phyloP scores from a whole-genome alignment of 2,888 invertebrate species.

The Adelognathus sp. region DNA sequence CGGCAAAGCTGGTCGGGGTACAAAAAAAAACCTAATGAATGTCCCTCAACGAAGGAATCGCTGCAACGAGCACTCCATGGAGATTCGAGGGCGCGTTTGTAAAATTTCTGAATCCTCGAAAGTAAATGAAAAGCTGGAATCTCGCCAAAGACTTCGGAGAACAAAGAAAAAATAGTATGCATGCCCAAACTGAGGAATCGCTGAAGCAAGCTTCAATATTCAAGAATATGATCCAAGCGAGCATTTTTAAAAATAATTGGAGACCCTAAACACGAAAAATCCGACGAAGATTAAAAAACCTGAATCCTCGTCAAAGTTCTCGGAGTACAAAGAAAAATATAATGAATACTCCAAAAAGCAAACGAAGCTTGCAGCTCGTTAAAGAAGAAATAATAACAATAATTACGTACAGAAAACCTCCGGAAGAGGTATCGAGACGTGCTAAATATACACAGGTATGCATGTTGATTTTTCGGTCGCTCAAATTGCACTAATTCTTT shows the following conservation, averaged over 20 bases:
- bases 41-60: constrained; percentile 5
- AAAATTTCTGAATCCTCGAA: not conserved
- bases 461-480: too few relatives aligned
- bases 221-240: too few relatives aligned
- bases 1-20: too few relatives aligned
- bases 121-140: not conserved
- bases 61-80: not conserved
- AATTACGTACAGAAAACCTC: not conserved
- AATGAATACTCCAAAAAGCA: not conserved
- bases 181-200: too few relatives aligned
- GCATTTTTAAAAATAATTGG: accelerated
- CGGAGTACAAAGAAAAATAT: not conserved
- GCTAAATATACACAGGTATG: not conserved
- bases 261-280: not conserved
- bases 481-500: too few relatives aligned
- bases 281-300: not conserved
- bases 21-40: too few relatives aligned
- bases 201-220: too few relatives aligned
- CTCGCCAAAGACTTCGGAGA: not conserved
- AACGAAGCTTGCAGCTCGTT: not conserved
- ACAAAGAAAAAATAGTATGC: not conserved
- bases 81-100: not conserved
- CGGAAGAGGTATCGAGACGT: not conserved
- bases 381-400: not conserved
- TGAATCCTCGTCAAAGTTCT: not conserved